Percentiles rank a stretch among this genome's conserved stretches.
These are phyloP conservation scores for Callaeas wilsoni DNA, from an alignment of 2,113 vertebrate species.

Conservation along the genomic window DNA sequence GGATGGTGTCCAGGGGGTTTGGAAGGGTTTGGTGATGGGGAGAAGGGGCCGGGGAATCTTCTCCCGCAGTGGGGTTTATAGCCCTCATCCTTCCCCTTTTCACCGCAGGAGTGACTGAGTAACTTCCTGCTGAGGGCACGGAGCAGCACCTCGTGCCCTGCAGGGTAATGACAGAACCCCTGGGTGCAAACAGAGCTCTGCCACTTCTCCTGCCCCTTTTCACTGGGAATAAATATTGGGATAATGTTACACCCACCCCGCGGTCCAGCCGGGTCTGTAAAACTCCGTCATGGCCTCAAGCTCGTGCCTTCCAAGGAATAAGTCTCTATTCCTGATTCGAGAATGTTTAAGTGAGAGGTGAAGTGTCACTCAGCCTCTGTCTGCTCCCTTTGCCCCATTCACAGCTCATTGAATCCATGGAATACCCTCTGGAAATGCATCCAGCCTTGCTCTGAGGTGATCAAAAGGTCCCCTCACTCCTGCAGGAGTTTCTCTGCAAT, in stretches of 20 bases:
- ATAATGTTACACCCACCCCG: background rate
- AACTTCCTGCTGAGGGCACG: background rate
- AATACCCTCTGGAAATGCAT: background rate
- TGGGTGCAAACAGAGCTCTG: background rate
- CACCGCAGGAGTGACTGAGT: accelerated
- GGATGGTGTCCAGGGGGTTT: accelerated
- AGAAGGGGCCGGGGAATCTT: background rate
- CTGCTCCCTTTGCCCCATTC: background rate
- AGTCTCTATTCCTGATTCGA: background rate
- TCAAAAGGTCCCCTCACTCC: background rate
- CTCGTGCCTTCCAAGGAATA: background rate
- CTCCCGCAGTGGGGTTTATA: background rate
- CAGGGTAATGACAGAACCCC: accelerated
- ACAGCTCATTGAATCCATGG: background rate
- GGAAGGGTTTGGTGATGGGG: background rate
- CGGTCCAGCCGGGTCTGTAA: no score
- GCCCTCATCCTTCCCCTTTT: background rate
- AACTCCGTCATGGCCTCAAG: background rate
- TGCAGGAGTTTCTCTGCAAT: background rate
- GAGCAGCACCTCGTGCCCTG: background rate
- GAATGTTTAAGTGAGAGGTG: background rate
- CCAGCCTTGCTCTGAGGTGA: background rate
- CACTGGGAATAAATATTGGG: background rate
- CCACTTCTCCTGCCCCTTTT: background rate
- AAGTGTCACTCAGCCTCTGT: background rate